Conservation (phyloP, 2,797 vertebrate genomes). For the Limnodromus scolopaceus region DNA sequence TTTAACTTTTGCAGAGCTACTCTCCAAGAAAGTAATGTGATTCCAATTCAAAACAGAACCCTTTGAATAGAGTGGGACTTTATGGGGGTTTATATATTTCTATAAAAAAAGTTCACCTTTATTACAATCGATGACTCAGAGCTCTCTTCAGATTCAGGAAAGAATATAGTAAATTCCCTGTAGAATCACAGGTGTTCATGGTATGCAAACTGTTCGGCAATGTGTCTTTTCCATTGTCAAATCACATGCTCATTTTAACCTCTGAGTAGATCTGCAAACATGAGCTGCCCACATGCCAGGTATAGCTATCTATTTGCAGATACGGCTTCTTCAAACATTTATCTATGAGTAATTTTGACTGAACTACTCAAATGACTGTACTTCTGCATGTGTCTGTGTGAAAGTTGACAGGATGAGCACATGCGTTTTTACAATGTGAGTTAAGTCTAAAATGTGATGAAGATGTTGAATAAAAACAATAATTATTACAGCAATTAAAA, state of each 20-base stretch:
- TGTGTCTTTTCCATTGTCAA: background rate
- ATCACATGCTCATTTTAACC: background rate
- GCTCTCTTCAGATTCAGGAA: background rate
- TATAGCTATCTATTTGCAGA: background rate
- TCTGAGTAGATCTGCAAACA: background rate
- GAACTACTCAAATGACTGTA: background rate
- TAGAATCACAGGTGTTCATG: background rate
- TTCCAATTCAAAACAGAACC: background rate
- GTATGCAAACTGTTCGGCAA: background rate
- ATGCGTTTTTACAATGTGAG: background rate
- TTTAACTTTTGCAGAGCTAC: background rate
- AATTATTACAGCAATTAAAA: constrained; percentile 49
- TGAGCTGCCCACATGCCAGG: background rate
- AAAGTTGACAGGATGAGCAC: background rate
- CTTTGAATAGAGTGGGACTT: background rate
- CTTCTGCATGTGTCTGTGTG: background rate
- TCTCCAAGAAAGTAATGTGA: background rate
- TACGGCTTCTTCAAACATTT: background rate
- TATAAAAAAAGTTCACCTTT: background rate
- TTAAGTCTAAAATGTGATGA: background rate
- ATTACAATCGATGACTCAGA: background rate
- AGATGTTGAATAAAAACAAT: background rate
- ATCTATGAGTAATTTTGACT: background rate
- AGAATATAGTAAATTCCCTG: background rate
- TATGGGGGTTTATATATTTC: background rate